phyloP scores from a whole-genome alignment of 2,888 invertebrate genomes.

The Euzetes globulus region DNA sequence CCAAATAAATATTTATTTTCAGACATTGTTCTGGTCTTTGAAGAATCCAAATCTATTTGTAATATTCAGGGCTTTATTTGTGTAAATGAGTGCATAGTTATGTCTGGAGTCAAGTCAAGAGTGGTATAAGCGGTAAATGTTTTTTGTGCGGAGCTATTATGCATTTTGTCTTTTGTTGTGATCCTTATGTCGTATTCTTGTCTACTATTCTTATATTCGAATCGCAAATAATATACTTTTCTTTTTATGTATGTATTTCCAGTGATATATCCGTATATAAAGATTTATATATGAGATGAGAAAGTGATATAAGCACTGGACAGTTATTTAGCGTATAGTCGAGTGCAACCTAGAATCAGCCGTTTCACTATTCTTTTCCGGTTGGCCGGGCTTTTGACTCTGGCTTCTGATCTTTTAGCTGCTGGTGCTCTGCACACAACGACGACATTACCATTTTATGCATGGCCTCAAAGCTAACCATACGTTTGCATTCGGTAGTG shows the following conservation, averaged over 20 bases:
- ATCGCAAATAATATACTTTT: background rate
- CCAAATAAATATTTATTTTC: too few species aligned
- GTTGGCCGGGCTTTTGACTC: constrained; percentile 10
- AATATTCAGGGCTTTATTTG: background rate
- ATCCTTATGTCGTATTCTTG: background rate
- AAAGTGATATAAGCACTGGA: constrained; percentile 13
- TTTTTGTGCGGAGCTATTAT: background rate
- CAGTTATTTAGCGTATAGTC: constrained; percentile 14
- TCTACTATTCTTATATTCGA: background rate
- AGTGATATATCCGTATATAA: background rate
- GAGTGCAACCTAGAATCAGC: constrained; percentile 2
- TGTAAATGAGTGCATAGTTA: constrained; percentile 1
- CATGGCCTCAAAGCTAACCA: constrained; percentile 11
- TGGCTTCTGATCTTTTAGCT: constrained; percentile 11
- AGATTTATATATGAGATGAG: constrained; percentile 19
- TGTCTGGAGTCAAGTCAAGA: background rate
- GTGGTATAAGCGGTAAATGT: background rate
- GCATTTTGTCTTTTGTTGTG: too few species aligned
- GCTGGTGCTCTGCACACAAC: background rate
- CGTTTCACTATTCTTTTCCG: constrained; percentile 20
- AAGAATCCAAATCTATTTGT: background rate
- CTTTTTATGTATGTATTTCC: background rate
- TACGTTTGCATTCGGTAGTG: constrained; percentile 3
- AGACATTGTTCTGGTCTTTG: background rate
- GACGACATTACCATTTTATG: constrained; percentile 26